phyloP scores from a whole-genome alignment of 2,888 invertebrate species.

The Aspidiotus rigidus region DNA sequence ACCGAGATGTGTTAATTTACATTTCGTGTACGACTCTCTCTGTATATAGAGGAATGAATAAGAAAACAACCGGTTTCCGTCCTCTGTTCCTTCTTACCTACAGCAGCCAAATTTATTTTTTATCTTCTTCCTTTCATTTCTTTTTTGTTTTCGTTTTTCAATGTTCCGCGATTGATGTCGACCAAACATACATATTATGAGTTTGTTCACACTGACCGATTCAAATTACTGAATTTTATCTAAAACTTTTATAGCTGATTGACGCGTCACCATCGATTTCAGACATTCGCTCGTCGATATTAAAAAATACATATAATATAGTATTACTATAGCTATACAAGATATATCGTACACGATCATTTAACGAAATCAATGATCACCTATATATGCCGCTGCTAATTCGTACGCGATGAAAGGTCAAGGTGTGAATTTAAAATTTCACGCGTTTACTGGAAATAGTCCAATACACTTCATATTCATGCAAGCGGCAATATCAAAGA shows the following conservation, averaged over 20 bases:
- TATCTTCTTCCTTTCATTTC: too few relatives aligned
- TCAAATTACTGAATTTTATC: not conserved
- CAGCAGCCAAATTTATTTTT: not conserved
- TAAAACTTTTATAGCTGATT: not conserved
- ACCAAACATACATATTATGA: not conserved
- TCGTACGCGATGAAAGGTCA: not conserved
- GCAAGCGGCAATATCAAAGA: not conserved
- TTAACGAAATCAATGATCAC: too few relatives aligned
- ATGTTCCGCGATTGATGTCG: not conserved
- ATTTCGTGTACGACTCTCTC: not conserved
- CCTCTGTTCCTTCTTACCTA: not conserved
- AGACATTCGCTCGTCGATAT: not conserved
- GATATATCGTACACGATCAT: too few relatives aligned
- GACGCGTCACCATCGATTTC: not conserved
- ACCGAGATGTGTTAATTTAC: not conserved
- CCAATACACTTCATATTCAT: not conserved
- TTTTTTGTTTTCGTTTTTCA: not conserved
- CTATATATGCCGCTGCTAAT: too few relatives aligned
- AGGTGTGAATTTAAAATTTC: constrained; percentile 2
- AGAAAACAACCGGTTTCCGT: constrained; percentile 4
- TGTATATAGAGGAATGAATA: not conserved
- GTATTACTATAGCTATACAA: too few relatives aligned
- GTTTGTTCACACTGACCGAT: constrained; percentile 4
- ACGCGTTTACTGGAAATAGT: constrained; percentile 2
- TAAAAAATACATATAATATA: too few relatives aligned